phyloP scores from a whole-genome alignment of 1,140 invertebrate genomes.

The Magallana ariakensis region DNA sequence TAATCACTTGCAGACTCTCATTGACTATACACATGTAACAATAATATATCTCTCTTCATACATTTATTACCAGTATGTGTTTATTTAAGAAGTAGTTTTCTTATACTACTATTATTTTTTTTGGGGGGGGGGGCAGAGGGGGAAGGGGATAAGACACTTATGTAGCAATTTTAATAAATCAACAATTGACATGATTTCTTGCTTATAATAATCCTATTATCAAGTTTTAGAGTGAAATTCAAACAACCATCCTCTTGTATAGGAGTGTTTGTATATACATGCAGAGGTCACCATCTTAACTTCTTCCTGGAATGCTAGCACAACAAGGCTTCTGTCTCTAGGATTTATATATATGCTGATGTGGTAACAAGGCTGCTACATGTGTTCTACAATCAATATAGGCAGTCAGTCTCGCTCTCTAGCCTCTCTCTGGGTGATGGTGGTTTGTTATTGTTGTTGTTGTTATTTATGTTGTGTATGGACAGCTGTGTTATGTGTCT shows the following conservation, averaged over 20 bases:
- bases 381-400: constrained; percentile 9
- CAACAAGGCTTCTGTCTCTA: background rate
- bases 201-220: too few relatives aligned
- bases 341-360: constrained; percentile 1
- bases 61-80: too few relatives aligned
- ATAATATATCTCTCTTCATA: too few relatives aligned
- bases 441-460: constrained; percentile 17
- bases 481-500: background rate
- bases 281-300: background rate
- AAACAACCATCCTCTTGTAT: background rate
- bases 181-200: too few relatives aligned
- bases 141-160: too few relatives aligned
- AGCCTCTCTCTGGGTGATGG: background rate
- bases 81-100: too few relatives aligned
- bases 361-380: background rate
- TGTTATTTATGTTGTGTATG: constrained; percentile 9
- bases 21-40: too few relatives aligned
- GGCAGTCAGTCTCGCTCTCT: background rate
- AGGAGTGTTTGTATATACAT: background rate
- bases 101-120: too few relatives aligned
- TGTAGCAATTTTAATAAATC: too few relatives aligned
- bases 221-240: too few relatives aligned
- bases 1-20: too few relatives aligned
- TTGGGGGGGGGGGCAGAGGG: too few relatives aligned
- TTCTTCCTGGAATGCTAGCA: constrained; percentile 24